These are phyloP conservation scores for Natrix natrix DNA, from an alignment of 2,797 vertebrate species.

Conservation along the genomic window DNA sequence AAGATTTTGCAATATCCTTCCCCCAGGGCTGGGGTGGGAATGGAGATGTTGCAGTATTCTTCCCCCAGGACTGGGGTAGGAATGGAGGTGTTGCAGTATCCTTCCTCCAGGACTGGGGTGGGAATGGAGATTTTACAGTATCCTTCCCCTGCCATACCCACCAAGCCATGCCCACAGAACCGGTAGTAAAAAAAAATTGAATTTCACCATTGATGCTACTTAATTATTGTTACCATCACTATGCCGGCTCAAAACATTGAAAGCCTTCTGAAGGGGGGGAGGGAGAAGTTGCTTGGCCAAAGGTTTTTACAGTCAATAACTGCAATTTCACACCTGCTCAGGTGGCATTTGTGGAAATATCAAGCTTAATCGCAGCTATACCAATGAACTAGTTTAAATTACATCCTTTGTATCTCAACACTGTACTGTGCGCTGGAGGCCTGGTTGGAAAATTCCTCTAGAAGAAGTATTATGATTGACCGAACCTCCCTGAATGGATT, in stretches of 20 bases:
- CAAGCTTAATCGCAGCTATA: constrained; percentile 17
- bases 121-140: too few relatives aligned
- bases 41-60: too few relatives aligned
- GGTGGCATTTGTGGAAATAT: background rate
- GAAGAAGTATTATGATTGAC: constrained; percentile 29
- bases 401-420: background rate
- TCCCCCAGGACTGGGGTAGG: too few relatives aligned
- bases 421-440: background rate
- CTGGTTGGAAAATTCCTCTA: constrained; percentile 4
- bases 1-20: too few relatives aligned
- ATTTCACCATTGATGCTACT: background rate
- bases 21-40: too few relatives aligned
- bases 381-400: constrained; percentile 9
- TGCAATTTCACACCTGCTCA: background rate
- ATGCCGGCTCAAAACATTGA: background rate
- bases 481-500: background rate
- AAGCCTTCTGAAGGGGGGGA: background rate
- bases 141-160: too few relatives aligned
- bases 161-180: too few relatives aligned
- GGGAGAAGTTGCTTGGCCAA: background rate
- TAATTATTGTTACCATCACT: background rate
- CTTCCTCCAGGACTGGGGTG: too few relatives aligned
- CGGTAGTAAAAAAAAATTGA: too few relatives aligned
- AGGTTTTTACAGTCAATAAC: background rate
- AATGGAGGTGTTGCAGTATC: too few relatives aligned